phyloP scores from a whole-genome alignment of 1,140 invertebrate species.

The Helicoverpa armigera region DNA sequence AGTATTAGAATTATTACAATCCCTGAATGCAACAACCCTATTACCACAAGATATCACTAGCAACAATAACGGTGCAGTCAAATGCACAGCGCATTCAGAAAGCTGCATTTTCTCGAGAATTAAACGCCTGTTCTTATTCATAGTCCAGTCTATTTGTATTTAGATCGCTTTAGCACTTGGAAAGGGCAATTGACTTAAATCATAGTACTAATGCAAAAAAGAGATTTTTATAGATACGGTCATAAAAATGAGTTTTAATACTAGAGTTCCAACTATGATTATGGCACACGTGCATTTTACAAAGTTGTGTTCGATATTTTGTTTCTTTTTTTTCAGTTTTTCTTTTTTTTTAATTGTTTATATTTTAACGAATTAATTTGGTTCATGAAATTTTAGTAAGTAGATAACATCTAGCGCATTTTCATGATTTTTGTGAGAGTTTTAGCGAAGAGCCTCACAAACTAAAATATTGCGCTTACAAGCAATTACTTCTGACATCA shows the following conservation, averaged over 20 bases:
- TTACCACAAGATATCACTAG: neutral
- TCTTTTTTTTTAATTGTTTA: too few relatives aligned
- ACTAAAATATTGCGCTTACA: too few relatives aligned
- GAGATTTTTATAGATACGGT: neutral
- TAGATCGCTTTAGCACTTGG: neutral
- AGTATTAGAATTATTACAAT: neutral
- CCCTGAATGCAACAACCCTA: neutral
- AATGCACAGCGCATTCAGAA: slow-evolving; percentile 32
- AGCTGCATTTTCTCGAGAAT: neutral
- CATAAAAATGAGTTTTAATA: neutral
- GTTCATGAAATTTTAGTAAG: too few relatives aligned
- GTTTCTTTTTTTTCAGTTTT: too few relatives aligned
- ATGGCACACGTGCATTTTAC: too few relatives aligned
- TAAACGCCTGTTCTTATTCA: slow-evolving; percentile 22
- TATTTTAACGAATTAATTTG: too few relatives aligned
- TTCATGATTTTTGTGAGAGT: too few relatives aligned
- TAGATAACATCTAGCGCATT: too few relatives aligned
- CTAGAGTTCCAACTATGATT: neutral
- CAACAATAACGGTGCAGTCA: slow-evolving; percentile 3
- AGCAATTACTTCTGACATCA: neutral
- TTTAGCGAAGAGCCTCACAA: too few relatives aligned
- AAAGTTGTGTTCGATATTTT: too few relatives aligned
- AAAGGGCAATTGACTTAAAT: neutral
- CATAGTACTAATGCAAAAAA: neutral
- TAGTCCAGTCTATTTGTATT: slow-evolving; percentile 1